These are phyloP conservation scores for Drosophila flavopinicola DNA, from an alignment of 2,888 invertebrate genomes.

Conservation along the genomic window DNA sequence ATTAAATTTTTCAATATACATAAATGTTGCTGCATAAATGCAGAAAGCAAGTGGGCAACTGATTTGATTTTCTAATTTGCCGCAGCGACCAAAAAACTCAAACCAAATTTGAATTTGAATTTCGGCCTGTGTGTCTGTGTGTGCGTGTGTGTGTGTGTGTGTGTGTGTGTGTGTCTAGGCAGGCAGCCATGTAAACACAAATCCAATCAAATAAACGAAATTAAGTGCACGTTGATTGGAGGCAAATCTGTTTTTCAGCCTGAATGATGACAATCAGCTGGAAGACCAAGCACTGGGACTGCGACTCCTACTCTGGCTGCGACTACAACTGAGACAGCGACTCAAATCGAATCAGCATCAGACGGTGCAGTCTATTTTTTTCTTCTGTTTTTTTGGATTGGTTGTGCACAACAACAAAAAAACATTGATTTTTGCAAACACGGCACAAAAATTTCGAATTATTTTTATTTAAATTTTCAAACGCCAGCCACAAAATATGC, in stretches of 20 bases:
- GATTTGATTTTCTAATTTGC: constrained; percentile 77
- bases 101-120: constrained; percentile 65
- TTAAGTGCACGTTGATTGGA: constrained; percentile 80
- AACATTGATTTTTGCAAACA: constrained; percentile 65
- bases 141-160: constrained; percentile 9
- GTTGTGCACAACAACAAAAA: constrained; percentile 6
- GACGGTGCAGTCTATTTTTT: constrained; percentile 22
- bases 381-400: background rate
- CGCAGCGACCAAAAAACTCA: constrained; percentile 44
- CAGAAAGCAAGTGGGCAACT: constrained; percentile 50
- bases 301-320: background rate
- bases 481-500: constrained; percentile 60
- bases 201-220: constrained; percentile 80
- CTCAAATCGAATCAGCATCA: constrained; percentile 63
- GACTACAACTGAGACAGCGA: constrained; percentile 20
- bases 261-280: constrained; percentile 78
- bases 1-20: constrained; percentile 78
- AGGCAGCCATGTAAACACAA: constrained; percentile 79
- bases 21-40: constrained; percentile 64
- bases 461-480: constrained; percentile 56
- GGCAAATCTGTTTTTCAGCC: constrained; percentile 80
- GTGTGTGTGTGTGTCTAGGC: constrained; percentile 32
- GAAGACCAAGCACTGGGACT: constrained; percentile 29
- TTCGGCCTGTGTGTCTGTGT: constrained; percentile 19
- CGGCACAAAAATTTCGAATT: constrained; percentile 54